Evolutionary conservation across 2,888 invertebrate species (phyloP), one percentile per base, ranked within the genome.

Genomic region (Minunthozetes semirufus): DNA sequence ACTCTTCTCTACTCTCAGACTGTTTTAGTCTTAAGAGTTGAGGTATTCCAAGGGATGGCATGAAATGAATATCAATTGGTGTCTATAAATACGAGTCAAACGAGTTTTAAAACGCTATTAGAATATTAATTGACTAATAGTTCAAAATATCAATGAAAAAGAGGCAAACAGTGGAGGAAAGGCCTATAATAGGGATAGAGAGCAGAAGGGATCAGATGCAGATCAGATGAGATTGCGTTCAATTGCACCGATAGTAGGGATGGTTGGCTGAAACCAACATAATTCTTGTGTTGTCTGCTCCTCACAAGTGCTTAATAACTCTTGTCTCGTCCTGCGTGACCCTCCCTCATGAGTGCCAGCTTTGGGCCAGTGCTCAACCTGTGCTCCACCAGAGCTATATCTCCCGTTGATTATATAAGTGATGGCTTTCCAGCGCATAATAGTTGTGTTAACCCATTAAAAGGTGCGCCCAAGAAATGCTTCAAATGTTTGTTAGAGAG

Each of bases 41-140:
- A 27, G 61, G 25, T 27, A 27, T 13, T 33, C 33, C 5, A 2
- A 61, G 29, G 29, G 29, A 61, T 61, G 42, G 42, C 68, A 68
- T 68, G 68, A 68, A 68, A 68, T 68, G 68, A 68, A 68, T 68
- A 68, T 68, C 68, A 68, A 68, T 68, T 68, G 68, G 68, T 42
- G 63, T 63, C 68, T 68, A 68, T 42, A 68, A 68, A 68, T 68
- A 68, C 68, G 38, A 38, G 68, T 68, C n/a, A 68, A 68, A 68
- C 68, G n/a, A 19, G 68, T 68, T 68, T 68, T 38, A 38, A 68
- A 22, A 42, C 68, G 68, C 38, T 68, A 68, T 68, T 68, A 42
- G 68, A 68, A 68, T 68, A 68, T 68, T 68, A 68, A 68, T 63
- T 42, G 63, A 68, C 42, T 68, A 68, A 68, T 68, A 68, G 68